A percentile compares a stretch with the other conserved stretches of the same genome.
Evolutionary conservation across 2,797 vertebrate species (phyloP).

Genomic region (Sebastes alutus): DNA sequence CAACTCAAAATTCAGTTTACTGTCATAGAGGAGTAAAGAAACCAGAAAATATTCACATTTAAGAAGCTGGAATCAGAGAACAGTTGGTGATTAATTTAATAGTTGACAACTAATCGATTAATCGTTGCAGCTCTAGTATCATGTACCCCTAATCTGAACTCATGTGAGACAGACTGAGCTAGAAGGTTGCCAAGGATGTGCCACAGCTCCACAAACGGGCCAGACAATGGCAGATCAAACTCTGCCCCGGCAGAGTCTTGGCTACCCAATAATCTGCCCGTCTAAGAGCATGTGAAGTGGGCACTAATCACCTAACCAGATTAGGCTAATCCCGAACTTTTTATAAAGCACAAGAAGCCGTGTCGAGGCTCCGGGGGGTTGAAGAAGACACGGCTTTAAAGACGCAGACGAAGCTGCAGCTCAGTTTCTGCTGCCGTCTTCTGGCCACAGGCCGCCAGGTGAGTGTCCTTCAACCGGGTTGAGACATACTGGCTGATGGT

Average conservation of each 20-base stretch:
- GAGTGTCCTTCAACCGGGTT: constrained; percentile 1
- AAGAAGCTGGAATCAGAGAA: too few relatives aligned
- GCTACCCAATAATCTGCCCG: constrained; percentile 59
- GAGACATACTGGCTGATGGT: not conserved
- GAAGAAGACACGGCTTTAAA: constrained; percentile 32
- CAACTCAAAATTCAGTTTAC: too few relatives aligned
- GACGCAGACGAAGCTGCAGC: not conserved
- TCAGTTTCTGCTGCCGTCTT: constrained; percentile 29
- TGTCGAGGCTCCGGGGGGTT: not conserved
- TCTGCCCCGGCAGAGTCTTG: constrained; percentile 22
- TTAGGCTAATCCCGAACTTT: constrained; percentile 83
- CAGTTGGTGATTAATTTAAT: too few relatives aligned
- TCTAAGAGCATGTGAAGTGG: constrained; percentile 72
- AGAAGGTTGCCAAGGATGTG: not conserved
- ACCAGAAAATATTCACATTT: too few relatives aligned
- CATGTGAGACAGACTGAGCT: not conserved
- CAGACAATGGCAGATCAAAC: not conserved
- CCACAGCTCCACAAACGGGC: not conserved
- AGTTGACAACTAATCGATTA: too few relatives aligned
- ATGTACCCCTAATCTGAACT: not conserved
- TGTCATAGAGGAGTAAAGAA: rapidly evolving
- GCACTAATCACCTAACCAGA: constrained; percentile 84
- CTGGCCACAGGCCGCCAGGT: not conserved
- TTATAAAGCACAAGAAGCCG: constrained; percentile 73
- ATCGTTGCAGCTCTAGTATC: not conserved